Percentiles rank a stretch among this genome's conserved stretches.
These are phyloP conservation scores for Erythrocercus mccallii DNA, from an alignment of 2,113 vertebrate species.

Conservation along the genomic window DNA sequence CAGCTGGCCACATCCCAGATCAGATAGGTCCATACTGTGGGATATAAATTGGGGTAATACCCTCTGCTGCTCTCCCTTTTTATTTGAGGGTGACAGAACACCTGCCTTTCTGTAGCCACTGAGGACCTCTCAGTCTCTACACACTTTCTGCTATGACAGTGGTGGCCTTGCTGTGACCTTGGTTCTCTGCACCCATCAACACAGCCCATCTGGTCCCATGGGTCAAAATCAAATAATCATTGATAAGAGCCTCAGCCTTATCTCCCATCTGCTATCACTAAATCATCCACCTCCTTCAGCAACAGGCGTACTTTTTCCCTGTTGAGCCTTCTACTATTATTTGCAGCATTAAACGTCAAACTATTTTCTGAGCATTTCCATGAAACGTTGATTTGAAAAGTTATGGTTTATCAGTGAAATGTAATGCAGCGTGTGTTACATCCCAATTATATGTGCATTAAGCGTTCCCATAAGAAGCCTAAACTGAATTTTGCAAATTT, in stretches of 20 bases:
- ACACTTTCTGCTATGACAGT: rapidly evolving
- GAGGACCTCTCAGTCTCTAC: neutral
- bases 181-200: neutral
- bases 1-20: neutral
- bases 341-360: neutral
- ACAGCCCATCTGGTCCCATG: neutral
- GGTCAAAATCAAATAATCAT: neutral
- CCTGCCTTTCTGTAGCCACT: neutral
- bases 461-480: neutral
- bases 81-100: neutral
- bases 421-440: neutral
- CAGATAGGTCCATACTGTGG: neutral
- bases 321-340: neutral
- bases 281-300: neutral
- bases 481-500: neutral
- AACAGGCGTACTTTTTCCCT: neutral
- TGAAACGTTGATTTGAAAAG: neutral
- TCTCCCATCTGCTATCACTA: neutral
- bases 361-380: neutral
- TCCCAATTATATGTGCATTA: neutral
- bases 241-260: neutral
- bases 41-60: neutral
- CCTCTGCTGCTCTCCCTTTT: neutral
- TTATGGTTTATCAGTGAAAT: neutral
- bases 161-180: neutral